phyloP scores from a whole-genome alignment of 2,888 invertebrate species.

The Andrena fulva region DNA sequence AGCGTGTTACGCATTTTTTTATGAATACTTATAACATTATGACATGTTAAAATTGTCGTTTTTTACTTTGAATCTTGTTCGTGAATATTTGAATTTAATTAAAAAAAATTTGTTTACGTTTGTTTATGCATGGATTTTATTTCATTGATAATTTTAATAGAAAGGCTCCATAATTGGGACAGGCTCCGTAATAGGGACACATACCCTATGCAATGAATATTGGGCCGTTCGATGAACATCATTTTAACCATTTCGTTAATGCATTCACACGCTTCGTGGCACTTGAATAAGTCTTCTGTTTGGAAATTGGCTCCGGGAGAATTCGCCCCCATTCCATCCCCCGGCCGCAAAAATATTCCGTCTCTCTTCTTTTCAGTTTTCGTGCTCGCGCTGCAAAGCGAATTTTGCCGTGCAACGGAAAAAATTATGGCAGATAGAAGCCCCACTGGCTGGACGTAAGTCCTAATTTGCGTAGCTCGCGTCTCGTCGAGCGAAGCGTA shows the following conservation, averaged over 20 bases:
- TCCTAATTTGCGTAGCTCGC: slow-evolving; percentile 50
- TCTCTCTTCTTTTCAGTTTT: neutral
- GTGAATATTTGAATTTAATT: no score
- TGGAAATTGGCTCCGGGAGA: slow-evolving; percentile 12
- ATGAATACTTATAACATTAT: no score
- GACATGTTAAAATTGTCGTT: no score
- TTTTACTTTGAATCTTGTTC: no score
- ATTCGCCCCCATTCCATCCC: neutral
- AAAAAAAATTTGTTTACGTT: no score
- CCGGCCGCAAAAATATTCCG: neutral
- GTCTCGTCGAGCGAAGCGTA: slow-evolving; percentile 44
- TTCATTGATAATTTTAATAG: no score
- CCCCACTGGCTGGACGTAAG: slow-evolving; percentile 38
- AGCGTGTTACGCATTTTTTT: no score
- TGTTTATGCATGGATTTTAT: no score
- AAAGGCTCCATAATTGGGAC: no score
- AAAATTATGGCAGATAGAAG: slow-evolving; percentile 36
- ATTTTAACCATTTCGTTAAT: neutral
- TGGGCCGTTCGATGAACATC: neutral
- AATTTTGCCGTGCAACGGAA: slow-evolving; percentile 15
- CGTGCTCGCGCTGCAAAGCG: slow-evolving; percentile 7
- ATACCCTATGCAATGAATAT: neutral
- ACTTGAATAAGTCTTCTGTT: neutral
- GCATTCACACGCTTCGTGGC: neutral
- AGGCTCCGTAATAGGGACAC: no score